A percentile compares a stretch with the other conserved stretches of the same genome.
phyloP scores from a whole-genome alignment of 2,797 vertebrate genomes.

The Streptopelia turtur region DNA sequence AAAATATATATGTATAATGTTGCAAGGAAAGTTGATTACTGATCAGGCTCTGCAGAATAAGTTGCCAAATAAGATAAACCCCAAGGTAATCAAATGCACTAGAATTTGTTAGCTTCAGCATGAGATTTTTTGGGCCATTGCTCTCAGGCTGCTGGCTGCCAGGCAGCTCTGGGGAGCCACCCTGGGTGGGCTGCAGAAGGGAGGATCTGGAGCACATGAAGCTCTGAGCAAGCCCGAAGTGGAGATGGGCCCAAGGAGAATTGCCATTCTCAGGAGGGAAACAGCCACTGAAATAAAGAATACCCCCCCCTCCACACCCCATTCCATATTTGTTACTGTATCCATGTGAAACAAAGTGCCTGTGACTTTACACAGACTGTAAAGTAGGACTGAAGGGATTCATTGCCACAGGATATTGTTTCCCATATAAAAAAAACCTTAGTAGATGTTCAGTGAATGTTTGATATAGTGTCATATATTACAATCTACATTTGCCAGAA shows the following conservation, averaged over 20 bases:
- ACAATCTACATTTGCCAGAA: neutral
- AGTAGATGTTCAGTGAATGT: neutral
- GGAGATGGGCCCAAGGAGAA: neutral
- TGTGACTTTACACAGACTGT: constrained; percentile 22
- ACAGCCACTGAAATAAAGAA: neutral
- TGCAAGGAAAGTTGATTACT: neutral
- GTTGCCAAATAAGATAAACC: neutral
- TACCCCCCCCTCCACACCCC: neutral
- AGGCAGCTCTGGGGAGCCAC: neutral
- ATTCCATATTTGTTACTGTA: neutral
- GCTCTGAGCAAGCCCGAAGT: neutral
- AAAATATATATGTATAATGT: neutral
- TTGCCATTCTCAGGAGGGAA: neutral
- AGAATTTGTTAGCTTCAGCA: neutral
- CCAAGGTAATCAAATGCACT: neutral
- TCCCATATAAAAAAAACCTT: neutral
- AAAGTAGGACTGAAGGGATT: constrained; percentile 13
- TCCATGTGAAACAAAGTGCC: constrained; percentile 3
- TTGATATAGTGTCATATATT: neutral
- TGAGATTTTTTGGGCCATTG: neutral
- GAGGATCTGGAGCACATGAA: neutral
- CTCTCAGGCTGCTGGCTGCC: neutral
- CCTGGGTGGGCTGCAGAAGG: constrained; percentile 7
- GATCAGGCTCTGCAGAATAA: neutral
- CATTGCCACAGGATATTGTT: constrained; percentile 34